Evolutionary conservation across 2,888 invertebrate genomes (phyloP).

Genomic region (Holacanthella duospinosa): DNA sequence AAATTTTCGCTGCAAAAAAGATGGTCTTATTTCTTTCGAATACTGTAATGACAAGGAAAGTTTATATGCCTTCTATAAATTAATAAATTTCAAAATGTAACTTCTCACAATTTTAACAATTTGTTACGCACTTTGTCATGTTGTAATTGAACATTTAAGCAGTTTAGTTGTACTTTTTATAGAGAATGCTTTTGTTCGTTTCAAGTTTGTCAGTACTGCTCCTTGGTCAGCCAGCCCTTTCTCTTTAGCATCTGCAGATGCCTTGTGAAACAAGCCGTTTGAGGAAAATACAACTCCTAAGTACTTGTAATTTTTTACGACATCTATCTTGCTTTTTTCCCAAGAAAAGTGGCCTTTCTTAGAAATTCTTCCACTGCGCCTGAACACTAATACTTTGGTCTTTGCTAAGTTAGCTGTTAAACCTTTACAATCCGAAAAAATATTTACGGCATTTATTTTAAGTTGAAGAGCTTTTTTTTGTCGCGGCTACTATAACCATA

Average conservation of each 20-base stretch:
- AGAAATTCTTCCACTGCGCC: not conserved
- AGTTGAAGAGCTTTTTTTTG: not conserved
- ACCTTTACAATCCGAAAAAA: not conserved
- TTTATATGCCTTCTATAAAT: too few relatives aligned
- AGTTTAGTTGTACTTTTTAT: not conserved
- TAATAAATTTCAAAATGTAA: too few relatives aligned
- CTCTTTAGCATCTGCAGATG: not conserved
- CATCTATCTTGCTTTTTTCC: not conserved
- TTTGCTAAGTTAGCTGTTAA: not conserved
- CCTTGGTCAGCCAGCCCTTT: not conserved
- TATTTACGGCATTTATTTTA: not conserved
- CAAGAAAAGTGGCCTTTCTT: not conserved
- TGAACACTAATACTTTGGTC: too few relatives aligned
- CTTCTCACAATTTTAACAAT: too few relatives aligned
- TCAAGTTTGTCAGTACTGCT: not conserved
- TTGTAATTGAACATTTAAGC: too few relatives aligned
- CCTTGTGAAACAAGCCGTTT: not conserved
- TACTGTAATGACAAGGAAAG: too few relatives aligned
- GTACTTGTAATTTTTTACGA: not conserved
- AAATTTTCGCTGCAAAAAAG: too few relatives aligned
- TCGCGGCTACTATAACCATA: too few relatives aligned
- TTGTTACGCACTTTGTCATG: too few relatives aligned
- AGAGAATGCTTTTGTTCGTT: not conserved
- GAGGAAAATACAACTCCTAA: not conserved
- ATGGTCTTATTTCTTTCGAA: too few relatives aligned